Evolutionary conservation across 2,797 vertebrate genomes (phyloP), one percentile per base, ranked within the genome.

Genomic region (Hydrolagus colliei): DNA sequence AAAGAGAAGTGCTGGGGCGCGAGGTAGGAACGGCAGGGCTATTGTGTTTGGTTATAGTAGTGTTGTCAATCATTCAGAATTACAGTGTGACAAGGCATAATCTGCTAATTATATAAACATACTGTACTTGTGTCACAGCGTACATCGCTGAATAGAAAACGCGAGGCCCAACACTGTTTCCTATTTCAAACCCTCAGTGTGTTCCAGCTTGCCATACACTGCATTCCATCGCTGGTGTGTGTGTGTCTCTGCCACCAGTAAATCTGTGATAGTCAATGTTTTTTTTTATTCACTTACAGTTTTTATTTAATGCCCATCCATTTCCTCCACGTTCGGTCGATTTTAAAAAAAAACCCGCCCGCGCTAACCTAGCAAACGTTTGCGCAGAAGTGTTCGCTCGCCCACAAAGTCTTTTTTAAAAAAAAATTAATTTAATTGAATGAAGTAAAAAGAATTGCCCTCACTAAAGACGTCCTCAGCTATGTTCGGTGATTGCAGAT

Each of bases 21-120:
- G 18, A 84, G 68, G 68, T 71, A 84, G 79, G 27, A 84, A 84
- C 18, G 67, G 65, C 41, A 27, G 71, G 20, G 79, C 79, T 35
- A 84, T 71, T 84, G 79, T 68, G 65, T 27, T 68, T 84, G 41
- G 79, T 84, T 84, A 52, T 41, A 67, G 32, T 71, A 2, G 2
- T 32, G 65, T 71, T 84, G 65, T 84, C 79, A 71, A 84, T 84
- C 79, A 84, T 68, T 71, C 79, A 84, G 79, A 93, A 89, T 93
- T 93, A 92, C 85, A 89, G 87, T 85, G 79, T 91, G 90, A 92
- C 92, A 93, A 89, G 90, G 90, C 87, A 65, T 92, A 90, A 94
- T 93, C 92, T 94, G 91, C 92, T 93, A 93, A 94, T 95, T 89
- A 90, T 89, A 90, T 88, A 91, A 93, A 94, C 92, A 93, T 92